A percentile compares a stretch with the other conserved stretches of the same genome.
These are phyloP conservation scores for Pristionchus exspectatus DNA, from an alignment of 2,888 invertebrate species.

Conservation along the genomic window DNA sequence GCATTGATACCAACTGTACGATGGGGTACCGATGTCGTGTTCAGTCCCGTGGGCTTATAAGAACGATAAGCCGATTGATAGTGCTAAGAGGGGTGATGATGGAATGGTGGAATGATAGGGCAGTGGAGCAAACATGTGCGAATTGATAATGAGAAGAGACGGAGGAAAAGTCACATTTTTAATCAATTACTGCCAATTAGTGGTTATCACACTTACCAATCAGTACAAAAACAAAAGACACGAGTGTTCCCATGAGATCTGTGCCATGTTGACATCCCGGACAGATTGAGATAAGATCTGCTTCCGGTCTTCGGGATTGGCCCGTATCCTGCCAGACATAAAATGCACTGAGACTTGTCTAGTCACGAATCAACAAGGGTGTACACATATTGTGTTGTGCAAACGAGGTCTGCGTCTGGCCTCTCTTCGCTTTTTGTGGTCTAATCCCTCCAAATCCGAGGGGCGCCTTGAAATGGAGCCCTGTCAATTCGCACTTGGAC, in stretches of 20 bases:
- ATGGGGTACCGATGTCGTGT: conserved; percentile 4
- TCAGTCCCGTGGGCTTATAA: background rate
- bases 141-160: background rate
- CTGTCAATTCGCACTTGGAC: background rate
- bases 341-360: too few relatives aligned
- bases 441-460: background rate
- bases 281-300: too few relatives aligned
- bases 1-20: conserved; percentile 15
- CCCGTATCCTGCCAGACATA: background rate
- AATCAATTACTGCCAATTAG: background rate
- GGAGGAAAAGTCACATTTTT: background rate
- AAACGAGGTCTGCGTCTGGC: background rate
- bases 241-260: too few relatives aligned
- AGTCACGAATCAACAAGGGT: background rate
- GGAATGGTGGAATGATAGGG: background rate
- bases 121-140: background rate
- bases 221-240: background rate
- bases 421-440: background rate
- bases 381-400: background rate
- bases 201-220: background rate
- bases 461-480: background rate
- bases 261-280: too few relatives aligned
- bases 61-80: background rate
- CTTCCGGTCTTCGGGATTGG: background rate
- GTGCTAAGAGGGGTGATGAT: background rate